Percentiles rank a stretch among this genome's conserved stretches.
Evolutionary conservation across 2,888 invertebrate genomes (phyloP).

Genomic region (Drosophila diplacantha): DNA sequence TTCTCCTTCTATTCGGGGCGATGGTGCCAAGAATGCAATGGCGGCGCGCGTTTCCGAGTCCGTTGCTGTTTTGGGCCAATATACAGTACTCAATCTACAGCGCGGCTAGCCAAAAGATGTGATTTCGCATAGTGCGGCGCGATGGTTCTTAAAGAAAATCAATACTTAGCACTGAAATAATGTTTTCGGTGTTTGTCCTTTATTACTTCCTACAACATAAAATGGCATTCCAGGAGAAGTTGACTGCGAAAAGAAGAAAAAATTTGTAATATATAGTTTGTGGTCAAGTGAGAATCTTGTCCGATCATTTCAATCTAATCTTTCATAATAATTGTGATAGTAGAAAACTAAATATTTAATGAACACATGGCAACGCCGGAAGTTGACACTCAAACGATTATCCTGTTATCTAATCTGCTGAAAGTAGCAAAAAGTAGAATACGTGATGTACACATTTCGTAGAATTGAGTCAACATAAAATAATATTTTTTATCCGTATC

Average conservation of each 20-base stretch:
- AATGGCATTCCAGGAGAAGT: constrained; percentile 4
- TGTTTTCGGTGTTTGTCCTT: constrained; percentile 34
- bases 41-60: constrained; percentile 54
- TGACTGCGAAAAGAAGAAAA: not conserved
- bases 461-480: not conserved
- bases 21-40: constrained; percentile 65
- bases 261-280: constrained; percentile 4
- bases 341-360: not conserved
- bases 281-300: not conserved
- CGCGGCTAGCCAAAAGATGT: constrained; percentile 3
- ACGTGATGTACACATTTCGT: not conserved
- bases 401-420: constrained; percentile 25
- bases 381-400: constrained; percentile 3
- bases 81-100: constrained; percentile 11
- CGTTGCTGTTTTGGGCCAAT: constrained; percentile 27
- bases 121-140: constrained; percentile 10
- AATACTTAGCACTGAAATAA: constrained; percentile 51
- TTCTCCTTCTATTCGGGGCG: constrained; percentile 18
- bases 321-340: not conserved
- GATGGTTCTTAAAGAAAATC: constrained; percentile 40
- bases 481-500: not conserved
- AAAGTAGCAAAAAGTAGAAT: not conserved
- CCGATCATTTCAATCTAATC: constrained; percentile 1
- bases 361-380: not conserved
- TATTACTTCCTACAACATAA: constrained; percentile 11